Evolutionary conservation across 2,888 invertebrate genomes (phyloP).

Genomic region (Azorinus chamasolen): DNA sequence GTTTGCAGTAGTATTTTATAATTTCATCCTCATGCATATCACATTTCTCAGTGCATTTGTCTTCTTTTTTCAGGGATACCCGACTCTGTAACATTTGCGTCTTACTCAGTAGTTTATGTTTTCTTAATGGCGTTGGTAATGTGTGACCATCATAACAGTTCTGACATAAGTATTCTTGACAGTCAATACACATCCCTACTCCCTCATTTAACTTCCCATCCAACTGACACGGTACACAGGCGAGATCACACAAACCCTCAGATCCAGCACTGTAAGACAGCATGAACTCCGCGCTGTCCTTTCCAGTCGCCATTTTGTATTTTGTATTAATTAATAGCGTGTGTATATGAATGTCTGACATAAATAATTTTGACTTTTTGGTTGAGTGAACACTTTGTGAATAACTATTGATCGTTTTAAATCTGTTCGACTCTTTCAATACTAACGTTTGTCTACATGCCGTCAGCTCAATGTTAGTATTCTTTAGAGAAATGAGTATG

Average conservation of each 20-base stretch:
- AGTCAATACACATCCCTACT: conserved; percentile 15
- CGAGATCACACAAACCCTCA: not conserved
- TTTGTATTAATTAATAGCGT: too few relatives aligned
- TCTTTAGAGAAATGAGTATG: too few relatives aligned
- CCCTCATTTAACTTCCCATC: not conserved
- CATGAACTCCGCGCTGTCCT: too few relatives aligned
- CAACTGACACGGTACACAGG: not conserved
- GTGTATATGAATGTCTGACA: too few relatives aligned
- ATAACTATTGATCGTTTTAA: too few relatives aligned
- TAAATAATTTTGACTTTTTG: too few relatives aligned
- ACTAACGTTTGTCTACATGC: too few relatives aligned
- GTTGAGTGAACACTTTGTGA: too few relatives aligned
- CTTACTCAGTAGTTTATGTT: conserved; percentile 2
- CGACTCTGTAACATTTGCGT: not conserved
- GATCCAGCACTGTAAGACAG: too few relatives aligned
- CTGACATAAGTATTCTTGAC: conserved; percentile 9
- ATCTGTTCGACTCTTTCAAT: too few relatives aligned
- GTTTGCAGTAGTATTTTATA: conserved; percentile 15
- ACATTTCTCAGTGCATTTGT: conserved; percentile 8
- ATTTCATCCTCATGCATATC: not conserved
- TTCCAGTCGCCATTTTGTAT: too few relatives aligned
- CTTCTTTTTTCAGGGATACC: not conserved
- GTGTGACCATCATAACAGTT: conserved; percentile 8
- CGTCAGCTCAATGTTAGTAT: too few relatives aligned
- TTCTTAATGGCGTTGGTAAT: not conserved